Evolutionary conservation across 2,888 invertebrate genomes (phyloP), one percentile per base, ranked within the genome.

Genomic region (Lagria hirta): DNA sequence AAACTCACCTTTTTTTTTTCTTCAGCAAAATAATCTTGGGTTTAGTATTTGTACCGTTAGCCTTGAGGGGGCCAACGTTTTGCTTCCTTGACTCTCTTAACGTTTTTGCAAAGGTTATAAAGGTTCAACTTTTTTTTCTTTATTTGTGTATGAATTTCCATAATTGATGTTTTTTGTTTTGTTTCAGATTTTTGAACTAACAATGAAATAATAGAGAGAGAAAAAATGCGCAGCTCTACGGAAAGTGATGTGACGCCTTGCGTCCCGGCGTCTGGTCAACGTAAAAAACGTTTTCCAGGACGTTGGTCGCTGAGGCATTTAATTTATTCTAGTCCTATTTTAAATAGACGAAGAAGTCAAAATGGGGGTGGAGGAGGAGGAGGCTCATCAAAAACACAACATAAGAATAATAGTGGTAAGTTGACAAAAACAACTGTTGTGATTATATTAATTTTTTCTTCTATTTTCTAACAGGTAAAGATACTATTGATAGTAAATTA

Each of bases 271-370:
- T 4, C 17, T 6, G n/a, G 36, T 6, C 67, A 67, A 48, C 66
- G 70, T 27, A 73, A 73, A 49, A 68, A 70, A 36, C 66, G 72
- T 8, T 69, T 78, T 54, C 60, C 66, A 10, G 72, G 76, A 13
- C 67, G 84, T 58, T 83, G 84, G 76, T 86, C 85, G 11, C 69
- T 86, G 22, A 76, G 85, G 28, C 77, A 84, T 48, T 72, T 86
- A 49, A 75, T 86, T 43, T 82, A 85, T 44, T 82, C 84, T 55
- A 84, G 83, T 66, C 85, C 85, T 2, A 74, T 85, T 11, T 77
- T 84, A 40, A 83, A 82, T 20, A 75, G 83, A 34, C 75, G 84
- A 58, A 76, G 84, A 27, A 60, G 62, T 21, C 62, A 62, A 26
- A 65, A 58, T 37, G 49, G 60, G 3, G 60, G 61, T 2, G 29